phyloP scores from a whole-genome alignment of 2,113 vertebrate species.

The Tapirus terrestris region DNA sequence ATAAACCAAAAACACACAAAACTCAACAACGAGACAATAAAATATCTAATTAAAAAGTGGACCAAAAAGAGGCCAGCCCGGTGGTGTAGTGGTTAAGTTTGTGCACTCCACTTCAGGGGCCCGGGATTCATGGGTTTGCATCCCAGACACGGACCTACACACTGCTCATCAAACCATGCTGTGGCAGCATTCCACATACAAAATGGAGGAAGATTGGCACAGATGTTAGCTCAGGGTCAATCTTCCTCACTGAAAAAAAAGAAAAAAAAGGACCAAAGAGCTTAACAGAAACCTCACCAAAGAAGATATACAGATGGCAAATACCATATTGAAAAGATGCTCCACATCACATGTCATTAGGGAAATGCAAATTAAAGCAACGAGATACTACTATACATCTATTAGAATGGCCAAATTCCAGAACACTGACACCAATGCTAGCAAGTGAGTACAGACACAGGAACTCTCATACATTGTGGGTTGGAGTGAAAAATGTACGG shows the following conservation, averaged over 20 bases:
- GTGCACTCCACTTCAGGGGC: too few relatives aligned
- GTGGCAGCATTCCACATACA: too few relatives aligned
- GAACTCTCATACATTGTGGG: not conserved
- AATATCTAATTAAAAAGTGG: not conserved
- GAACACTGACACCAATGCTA: not conserved
- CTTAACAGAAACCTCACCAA: not conserved
- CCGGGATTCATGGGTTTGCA: too few relatives aligned
- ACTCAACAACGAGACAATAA: not conserved
- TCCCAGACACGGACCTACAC: too few relatives aligned
- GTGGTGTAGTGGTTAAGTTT: too few relatives aligned
- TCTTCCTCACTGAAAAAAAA: too few relatives aligned
- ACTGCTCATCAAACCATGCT: too few relatives aligned
- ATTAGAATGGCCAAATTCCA: not conserved
- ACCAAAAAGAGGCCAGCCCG: too few relatives aligned
- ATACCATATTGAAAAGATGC: not conserved
- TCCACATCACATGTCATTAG: not conserved
- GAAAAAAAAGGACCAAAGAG: not conserved
- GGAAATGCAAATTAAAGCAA: not conserved
- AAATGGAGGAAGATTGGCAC: too few relatives aligned
- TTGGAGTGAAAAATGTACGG: not conserved
- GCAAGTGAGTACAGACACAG: not conserved
- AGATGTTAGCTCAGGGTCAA: too few relatives aligned
- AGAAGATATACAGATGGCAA: not conserved
- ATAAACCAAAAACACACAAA: not conserved
- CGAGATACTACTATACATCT: not conserved